Evolutionary conservation across 2,113 vertebrate genomes (phyloP).

Genomic region (Lamprotornis superbus): DNA sequence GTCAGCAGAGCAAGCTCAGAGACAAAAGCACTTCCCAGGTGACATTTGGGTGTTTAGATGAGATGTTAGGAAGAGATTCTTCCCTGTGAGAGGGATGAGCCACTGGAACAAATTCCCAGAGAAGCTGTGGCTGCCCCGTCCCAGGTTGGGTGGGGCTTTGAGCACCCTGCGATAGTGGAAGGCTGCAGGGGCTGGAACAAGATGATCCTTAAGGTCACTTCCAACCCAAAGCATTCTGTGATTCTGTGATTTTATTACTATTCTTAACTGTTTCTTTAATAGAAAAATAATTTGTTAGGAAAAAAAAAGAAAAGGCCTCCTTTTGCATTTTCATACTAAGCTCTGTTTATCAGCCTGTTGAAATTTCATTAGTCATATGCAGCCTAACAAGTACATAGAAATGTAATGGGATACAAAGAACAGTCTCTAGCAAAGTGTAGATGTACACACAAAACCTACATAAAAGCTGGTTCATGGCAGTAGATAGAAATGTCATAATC

Average conservation of each 20-base stretch:
- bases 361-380: not conserved
- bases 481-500: not conserved
- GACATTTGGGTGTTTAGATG: too few species aligned
- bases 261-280: slow-evolving; percentile 48
- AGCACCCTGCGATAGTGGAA: too few species aligned
- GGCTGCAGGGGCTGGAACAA: not conserved
- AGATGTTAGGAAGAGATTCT: not conserved
- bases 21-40: not conserved
- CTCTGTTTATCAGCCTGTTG: not conserved
- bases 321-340: slow-evolving; percentile 1
- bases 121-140: not conserved
- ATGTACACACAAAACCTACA: not conserved
- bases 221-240: not conserved
- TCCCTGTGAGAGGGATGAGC: not conserved
- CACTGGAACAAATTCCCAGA: not conserved
- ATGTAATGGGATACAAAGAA: not conserved
- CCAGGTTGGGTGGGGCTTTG: not conserved
- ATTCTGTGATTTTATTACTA: not conserved
- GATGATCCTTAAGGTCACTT: not conserved
- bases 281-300: slow-evolving; percentile 32
- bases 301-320: not conserved
- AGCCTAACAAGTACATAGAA: not conserved
- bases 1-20: not conserved
- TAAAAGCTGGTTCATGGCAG: not conserved
- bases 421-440: not conserved